These are phyloP conservation scores for Buathra laborator DNA, from an alignment of 2,888 invertebrate genomes.

Conservation along the genomic window DNA sequence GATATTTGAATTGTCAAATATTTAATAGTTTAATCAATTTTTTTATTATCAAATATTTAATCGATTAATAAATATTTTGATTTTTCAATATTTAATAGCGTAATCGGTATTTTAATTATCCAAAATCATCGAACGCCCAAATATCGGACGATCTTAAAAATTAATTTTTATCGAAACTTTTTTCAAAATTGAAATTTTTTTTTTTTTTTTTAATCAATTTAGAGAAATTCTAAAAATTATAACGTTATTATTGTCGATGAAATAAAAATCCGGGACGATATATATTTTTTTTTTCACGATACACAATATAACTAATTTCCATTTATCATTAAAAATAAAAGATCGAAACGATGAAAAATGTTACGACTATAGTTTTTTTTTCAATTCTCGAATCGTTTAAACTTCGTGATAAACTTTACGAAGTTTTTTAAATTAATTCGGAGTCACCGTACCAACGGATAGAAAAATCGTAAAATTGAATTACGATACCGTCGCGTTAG, in stretches of 20 bases:
- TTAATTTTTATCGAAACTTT: not conserved
- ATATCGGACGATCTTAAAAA: not conserved
- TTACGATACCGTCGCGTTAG: slow-evolving; percentile 70
- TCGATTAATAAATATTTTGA: too few relatives aligned
- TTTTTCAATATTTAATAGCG: too few relatives aligned
- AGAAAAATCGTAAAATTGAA: slow-evolving; percentile 59
- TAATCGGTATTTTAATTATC: too few relatives aligned
- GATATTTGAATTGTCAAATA: too few relatives aligned
- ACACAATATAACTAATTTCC: not conserved
- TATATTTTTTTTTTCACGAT: too few relatives aligned
- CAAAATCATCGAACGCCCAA: not conserved
- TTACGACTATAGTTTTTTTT: not conserved
- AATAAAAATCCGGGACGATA: too few relatives aligned
- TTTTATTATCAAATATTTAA: too few relatives aligned
- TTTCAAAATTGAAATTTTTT: not conserved
- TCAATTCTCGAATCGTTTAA: not conserved
- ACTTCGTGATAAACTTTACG: not conserved
- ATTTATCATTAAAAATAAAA: not conserved
- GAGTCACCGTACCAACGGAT: slow-evolving; percentile 58
- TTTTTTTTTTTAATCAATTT: not conserved
- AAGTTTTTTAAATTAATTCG: slow-evolving; percentile 1
- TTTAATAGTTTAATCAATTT: too few relatives aligned
- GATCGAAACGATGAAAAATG: not conserved
- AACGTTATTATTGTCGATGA: not conserved
- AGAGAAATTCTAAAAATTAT: not conserved